A percentile compares a stretch with the other conserved stretches of the same genome.
Conservation (phyloP, 2,797 vertebrate species). For the Spea hammondii region DNA sequence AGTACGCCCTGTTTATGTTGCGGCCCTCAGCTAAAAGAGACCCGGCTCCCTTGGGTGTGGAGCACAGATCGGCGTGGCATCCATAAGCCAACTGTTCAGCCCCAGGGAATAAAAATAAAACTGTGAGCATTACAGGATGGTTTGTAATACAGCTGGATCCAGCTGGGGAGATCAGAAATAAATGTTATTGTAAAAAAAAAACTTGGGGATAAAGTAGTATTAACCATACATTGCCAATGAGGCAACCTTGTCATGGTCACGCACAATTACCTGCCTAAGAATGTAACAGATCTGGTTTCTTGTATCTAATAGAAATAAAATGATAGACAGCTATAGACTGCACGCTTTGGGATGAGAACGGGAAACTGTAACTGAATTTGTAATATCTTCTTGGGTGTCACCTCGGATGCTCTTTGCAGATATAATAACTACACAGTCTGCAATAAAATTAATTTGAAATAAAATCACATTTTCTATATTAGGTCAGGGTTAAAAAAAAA, state of each 20-base stretch:
- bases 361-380: not conserved
- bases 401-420: not conserved
- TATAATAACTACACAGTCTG: not conserved
- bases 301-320: not conserved
- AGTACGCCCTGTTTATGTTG: constrained; percentile 3
- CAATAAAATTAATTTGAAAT: no score
- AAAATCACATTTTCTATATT: no score
- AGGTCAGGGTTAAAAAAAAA: no score
- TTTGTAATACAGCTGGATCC: constrained; percentile 39
- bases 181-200: constrained; percentile 18
- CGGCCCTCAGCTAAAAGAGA: not conserved
- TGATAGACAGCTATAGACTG: not conserved
- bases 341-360: not conserved
- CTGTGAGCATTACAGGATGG: constrained; percentile 1
- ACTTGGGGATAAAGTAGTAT: constrained; percentile 15
- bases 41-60: constrained; percentile 2
- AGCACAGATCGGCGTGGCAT: not conserved
- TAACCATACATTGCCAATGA: constrained; percentile 29
- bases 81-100: constrained; percentile 9
- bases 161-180: constrained; percentile 17
- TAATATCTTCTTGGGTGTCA: not conserved
- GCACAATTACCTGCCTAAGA: constrained; percentile 20
- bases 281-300: constrained; percentile 18
- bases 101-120: not conserved
- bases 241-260: constrained; percentile 10